Percentiles rank a stretch among this genome's conserved stretches.
These are phyloP conservation scores for Himalopsyche kuldschensis DNA, from an alignment of 2,888 invertebrate species.

Conservation along the genomic window DNA sequence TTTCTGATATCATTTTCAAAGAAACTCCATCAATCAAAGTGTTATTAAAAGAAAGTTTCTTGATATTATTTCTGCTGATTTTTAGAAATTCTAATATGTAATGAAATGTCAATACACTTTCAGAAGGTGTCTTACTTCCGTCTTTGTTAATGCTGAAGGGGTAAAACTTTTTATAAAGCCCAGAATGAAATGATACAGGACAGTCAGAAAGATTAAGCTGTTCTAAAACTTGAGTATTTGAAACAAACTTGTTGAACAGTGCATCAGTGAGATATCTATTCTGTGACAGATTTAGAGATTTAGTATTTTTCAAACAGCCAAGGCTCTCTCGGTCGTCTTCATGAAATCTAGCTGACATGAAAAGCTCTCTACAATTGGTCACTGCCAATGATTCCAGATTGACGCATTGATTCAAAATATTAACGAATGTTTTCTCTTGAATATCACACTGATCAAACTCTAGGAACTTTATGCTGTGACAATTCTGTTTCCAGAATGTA, in stretches of 20 bases:
- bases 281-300: constrained; percentile 62
- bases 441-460: constrained; percentile 64
- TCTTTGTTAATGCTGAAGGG: constrained; percentile 49
- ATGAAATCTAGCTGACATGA: constrained; percentile 73
- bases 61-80: constrained; percentile 58
- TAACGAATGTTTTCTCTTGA: constrained; percentile 64
- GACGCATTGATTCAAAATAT: constrained; percentile 60
- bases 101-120: constrained; percentile 71
- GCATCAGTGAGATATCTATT: constrained; percentile 76
- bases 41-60: constrained; percentile 65
- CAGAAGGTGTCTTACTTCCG: constrained; percentile 58
- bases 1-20: constrained; percentile 58
- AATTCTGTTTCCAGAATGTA: constrained; percentile 62
- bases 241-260: constrained; percentile 67
- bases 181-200: constrained; percentile 71
- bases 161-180: constrained; percentile 69
- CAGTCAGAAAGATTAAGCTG: constrained; percentile 67
- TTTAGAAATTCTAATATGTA: constrained; percentile 64
- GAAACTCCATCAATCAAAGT: constrained; percentile 70
- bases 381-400: constrained; percentile 64
- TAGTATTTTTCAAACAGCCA: constrained; percentile 57
- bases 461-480: constrained; percentile 59
- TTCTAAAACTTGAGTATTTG: constrained; percentile 62
- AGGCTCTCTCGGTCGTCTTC: constrained; percentile 61
- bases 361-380: constrained; percentile 68